phyloP scores from a whole-genome alignment of 1,140 invertebrate species.

The Diorhabda sublineata region DNA sequence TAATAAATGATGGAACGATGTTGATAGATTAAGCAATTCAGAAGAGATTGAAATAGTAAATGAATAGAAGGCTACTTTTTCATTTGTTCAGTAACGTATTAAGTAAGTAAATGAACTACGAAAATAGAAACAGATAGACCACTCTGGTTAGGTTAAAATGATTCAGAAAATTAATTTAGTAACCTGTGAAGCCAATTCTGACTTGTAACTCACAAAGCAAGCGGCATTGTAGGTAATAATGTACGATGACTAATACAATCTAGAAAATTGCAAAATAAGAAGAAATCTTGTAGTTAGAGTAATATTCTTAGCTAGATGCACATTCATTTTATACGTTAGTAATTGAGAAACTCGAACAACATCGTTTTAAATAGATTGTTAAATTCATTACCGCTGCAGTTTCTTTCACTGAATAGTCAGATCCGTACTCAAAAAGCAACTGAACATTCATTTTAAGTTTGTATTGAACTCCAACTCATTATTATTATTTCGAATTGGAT shows the following conservation, averaged over 20 bases:
- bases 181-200: too few relatives aligned
- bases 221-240: not conserved
- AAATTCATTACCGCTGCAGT: constrained; percentile 11
- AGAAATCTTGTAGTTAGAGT: constrained; percentile 8
- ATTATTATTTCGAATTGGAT: too few relatives aligned
- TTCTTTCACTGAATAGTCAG: not conserved
- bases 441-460: too few relatives aligned
- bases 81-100: too few relatives aligned
- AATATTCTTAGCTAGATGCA: constrained; percentile 16
- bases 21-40: constrained; percentile 1
- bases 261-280: constrained; percentile 19
- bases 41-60: not conserved
- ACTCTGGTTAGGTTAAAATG: too few relatives aligned
- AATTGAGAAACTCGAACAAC: constrained; percentile 16
- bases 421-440: not conserved
- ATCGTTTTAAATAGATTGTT: constrained; percentile 13
- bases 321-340: constrained; percentile 6
- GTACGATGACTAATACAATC: constrained; percentile 14
- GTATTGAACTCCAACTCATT: too few relatives aligned
- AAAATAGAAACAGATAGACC: too few relatives aligned
- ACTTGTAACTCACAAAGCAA: not conserved
- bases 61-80: not conserved
- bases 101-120: too few relatives aligned
- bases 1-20: not conserved
- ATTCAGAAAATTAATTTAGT: too few relatives aligned